phyloP scores from a whole-genome alignment of 2,797 vertebrate genomes.

The Harpagifer antarcticus region DNA sequence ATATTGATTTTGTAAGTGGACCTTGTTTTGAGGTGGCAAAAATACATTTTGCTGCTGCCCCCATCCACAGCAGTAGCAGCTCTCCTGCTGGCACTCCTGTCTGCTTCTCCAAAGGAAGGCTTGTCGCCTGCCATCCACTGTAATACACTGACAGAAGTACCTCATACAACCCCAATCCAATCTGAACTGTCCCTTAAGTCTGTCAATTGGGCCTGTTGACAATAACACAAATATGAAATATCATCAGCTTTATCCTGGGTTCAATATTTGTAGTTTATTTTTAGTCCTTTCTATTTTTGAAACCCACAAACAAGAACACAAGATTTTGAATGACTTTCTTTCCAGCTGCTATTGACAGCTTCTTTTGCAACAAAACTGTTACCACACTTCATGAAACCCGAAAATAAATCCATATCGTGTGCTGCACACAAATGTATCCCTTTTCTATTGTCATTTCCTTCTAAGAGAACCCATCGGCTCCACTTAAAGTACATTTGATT shows the following conservation, averaged over 20 bases:
- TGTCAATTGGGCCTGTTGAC: background rate
- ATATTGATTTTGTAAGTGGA: no score
- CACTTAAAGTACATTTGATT: conserved; percentile 70
- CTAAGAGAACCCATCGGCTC: conserved; percentile 49
- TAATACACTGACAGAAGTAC: no score
- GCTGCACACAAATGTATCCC: conserved; percentile 51
- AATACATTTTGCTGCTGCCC: no score
- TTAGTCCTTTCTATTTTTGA: background rate
- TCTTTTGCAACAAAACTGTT: conserved; percentile 19
- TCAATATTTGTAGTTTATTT: background rate
- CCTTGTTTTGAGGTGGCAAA: no score
- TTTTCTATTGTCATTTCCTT: conserved; percentile 54
- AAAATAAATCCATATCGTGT: conserved; percentile 20
- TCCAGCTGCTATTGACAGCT: conserved; percentile 14
- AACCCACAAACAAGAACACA: conserved; percentile 22
- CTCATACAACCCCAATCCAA: no score
- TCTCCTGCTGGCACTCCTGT: no score
- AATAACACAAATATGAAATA: background rate
- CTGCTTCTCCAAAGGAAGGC: no score
- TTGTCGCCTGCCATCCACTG: no score
- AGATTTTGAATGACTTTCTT: conserved; percentile 16
- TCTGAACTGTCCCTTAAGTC: background rate
- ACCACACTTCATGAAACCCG: conserved; percentile 18
- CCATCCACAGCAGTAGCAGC: no score
- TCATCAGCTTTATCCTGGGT: background rate